Conservation (phyloP, 2,113 vertebrate genomes). For the Cranoglanis bouderius region DNA sequence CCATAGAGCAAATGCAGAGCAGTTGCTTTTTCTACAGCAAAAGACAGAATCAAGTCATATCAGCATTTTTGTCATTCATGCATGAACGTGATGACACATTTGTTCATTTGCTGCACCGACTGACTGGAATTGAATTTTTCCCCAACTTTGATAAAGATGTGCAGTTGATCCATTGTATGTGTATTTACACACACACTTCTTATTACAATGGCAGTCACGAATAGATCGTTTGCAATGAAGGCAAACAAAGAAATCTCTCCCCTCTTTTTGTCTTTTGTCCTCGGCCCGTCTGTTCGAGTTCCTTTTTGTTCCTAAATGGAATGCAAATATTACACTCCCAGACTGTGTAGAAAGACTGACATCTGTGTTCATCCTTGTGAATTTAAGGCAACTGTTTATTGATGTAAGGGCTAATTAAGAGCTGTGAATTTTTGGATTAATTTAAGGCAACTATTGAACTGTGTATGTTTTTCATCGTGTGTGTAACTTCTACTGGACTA, state of each 20-base stretch:
- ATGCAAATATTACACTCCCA: neutral
- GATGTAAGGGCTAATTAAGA: neutral
- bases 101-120: neutral
- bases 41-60: too few relatives aligned
- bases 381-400: neutral
- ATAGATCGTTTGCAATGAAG: neutral
- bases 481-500: neutral
- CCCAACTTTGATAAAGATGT: neutral
- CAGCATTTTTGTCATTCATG: too few relatives aligned
- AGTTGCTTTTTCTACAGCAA: neutral
- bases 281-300: too few relatives aligned
- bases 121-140: neutral
- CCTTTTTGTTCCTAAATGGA: neutral
- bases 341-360: neutral
- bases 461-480: neutral
- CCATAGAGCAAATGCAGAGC: neutral
- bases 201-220: neutral
- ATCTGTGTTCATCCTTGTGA: neutral
- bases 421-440: neutral
- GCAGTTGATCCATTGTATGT: neutral
- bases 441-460: neutral
- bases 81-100: neutral
- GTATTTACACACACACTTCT: neutral
- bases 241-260: neutral
- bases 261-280: neutral